A percentile compares a stretch with the other conserved stretches of the same genome.
phyloP scores from a whole-genome alignment of 1,140 invertebrate genomes.

The Dinoponera quadriceps region DNA sequence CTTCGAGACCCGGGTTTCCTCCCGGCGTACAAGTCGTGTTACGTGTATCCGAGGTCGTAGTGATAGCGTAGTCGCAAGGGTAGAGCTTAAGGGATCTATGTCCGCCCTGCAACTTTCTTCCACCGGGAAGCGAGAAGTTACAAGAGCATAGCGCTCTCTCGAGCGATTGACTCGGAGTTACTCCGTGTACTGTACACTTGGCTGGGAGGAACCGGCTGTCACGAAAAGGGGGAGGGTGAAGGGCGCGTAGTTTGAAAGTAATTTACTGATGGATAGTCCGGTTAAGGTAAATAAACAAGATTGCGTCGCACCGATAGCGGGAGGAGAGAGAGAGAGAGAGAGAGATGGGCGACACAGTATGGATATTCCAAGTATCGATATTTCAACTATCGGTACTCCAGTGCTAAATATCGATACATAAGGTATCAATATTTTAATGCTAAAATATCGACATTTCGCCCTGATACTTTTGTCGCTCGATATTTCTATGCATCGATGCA shows the following conservation, averaged over 20 bases:
- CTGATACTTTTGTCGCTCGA: too few relatives aligned
- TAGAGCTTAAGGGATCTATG: constrained; percentile 37
- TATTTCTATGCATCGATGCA: too few relatives aligned
- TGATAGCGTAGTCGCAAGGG: neutral
- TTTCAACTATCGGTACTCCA: too few relatives aligned
- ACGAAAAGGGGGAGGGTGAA: neutral
- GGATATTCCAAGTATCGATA: too few relatives aligned
- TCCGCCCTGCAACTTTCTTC: constrained; percentile 41
- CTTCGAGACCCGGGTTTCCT: neutral
- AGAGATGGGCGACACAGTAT: too few relatives aligned
- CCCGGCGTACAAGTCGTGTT: neutral
- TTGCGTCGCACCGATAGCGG: constrained; percentile 17
- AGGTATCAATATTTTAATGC: too few relatives aligned
- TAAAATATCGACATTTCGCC: too few relatives aligned
- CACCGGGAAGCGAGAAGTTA: constrained; percentile 35
- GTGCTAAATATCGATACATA: too few relatives aligned
- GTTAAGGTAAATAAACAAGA: constrained; percentile 59
- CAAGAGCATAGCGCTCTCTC: constrained; percentile 19
- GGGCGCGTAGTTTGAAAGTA: constrained; percentile 45
- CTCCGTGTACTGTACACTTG: constrained; percentile 39
- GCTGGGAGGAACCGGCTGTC: constrained; percentile 42
- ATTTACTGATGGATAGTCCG: constrained; percentile 47
- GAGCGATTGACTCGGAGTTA: constrained; percentile 46
- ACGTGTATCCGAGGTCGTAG: neutral
- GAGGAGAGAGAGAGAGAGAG: too few relatives aligned